phyloP scores from a whole-genome alignment of 2,113 vertebrate genomes.

The Aphelocoma coerulescens region DNA sequence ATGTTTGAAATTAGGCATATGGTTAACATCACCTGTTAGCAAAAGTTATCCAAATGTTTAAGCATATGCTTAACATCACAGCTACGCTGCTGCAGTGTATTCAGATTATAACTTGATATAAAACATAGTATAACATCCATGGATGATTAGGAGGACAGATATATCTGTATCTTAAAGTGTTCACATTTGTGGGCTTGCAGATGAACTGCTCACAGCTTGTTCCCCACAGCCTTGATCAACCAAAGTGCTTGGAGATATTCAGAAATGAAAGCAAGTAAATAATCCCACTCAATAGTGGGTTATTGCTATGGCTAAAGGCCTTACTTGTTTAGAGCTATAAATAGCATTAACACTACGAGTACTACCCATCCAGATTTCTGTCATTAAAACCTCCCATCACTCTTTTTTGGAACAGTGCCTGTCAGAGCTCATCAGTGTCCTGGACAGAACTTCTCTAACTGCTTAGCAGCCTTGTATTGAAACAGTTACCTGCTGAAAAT shows the following conservation, averaged over 20 bases:
- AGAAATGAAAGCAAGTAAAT: not conserved
- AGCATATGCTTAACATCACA: not conserved
- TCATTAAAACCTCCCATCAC: not conserved
- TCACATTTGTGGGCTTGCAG: not conserved
- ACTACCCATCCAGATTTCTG: not conserved
- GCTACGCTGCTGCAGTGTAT: not conserved
- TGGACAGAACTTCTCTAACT: not conserved
- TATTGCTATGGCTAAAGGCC: not conserved
- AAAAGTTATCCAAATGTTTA: not conserved
- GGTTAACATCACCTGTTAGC: not conserved
- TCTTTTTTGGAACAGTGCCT: not conserved
- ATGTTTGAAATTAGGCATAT: not conserved
- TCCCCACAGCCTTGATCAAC: not conserved
- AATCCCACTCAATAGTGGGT: not conserved
- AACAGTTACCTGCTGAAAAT: not conserved
- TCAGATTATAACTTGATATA: not conserved
- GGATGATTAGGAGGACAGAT: not conserved
- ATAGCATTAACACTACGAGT: not conserved
- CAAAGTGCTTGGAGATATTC: not conserved
- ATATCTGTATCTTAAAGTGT: not conserved
- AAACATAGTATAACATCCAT: not conserved
- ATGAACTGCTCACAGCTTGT: not conserved
- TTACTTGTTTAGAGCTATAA: not conserved
- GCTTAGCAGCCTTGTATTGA: not conserved
- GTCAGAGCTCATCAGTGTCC: not conserved